These are phyloP conservation scores for Leptopilina syphax DNA, from an alignment of 2,888 invertebrate species.

Conservation along the genomic window DNA sequence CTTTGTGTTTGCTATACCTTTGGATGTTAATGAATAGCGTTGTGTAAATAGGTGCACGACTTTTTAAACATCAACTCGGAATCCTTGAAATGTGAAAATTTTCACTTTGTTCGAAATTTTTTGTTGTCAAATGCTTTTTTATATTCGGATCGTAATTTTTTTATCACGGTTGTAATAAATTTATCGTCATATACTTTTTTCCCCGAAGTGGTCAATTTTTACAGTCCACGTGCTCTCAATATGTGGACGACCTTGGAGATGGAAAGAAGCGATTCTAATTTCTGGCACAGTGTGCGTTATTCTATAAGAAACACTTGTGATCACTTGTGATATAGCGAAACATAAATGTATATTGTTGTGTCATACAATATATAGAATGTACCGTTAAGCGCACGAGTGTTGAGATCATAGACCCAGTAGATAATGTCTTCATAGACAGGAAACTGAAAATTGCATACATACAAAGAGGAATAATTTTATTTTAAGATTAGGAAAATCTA, in stretches of 20 bases:
- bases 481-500: too few relatives aligned
- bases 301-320: background rate
- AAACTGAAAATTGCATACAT: background rate
- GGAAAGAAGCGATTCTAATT: slow-evolving; percentile 33
- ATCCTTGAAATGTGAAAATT: too few relatives aligned
- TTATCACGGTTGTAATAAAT: background rate
- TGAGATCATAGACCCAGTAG: slow-evolving; percentile 29
- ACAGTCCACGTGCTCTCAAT: slow-evolving; percentile 9
- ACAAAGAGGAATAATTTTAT: too few relatives aligned
- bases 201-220: background rate
- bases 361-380: slow-evolving; percentile 13
- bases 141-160: background rate
- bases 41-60: background rate
- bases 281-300: slow-evolving; percentile 23
- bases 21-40: background rate
- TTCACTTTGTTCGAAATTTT: too few relatives aligned
- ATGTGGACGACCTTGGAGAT: slow-evolving; percentile 3
- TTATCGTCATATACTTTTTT: slow-evolving; percentile 5
- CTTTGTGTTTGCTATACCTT: background rate
- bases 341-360: background rate
- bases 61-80: too few relatives aligned
- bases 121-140: background rate
- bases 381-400: slow-evolving; percentile 22
- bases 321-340: too few relatives aligned
- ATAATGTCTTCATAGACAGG: background rate